Base-by-base conservation (phyloP, 2,113 vertebrate species). In the Eublepharis macularius region DNA sequence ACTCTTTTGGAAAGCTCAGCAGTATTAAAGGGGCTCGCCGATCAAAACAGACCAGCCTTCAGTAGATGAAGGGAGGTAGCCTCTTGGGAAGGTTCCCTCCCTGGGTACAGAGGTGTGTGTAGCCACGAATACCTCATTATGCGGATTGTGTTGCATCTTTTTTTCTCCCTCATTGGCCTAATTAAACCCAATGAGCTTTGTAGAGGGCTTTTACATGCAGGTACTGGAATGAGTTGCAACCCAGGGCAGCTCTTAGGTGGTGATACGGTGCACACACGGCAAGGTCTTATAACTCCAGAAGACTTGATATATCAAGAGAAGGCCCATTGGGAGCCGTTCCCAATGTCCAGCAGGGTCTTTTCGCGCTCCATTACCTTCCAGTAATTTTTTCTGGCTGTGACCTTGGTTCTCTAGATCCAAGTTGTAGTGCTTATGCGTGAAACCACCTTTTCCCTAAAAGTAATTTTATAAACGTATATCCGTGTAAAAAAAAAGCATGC, bases 401-500 rank as follows among this genome's bases (percentile, higher is more conserved):
- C 32, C 76, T 80, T 43, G 76, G 69, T 39, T 12, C 65, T 39
- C 12, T 12, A 29, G 39, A 43, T 60, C 49, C 68, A 32, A 17
- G 49, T 41, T 54, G 16, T 70, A 57, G 7, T 26, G 63, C 7
- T 26, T 34, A 32, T 1, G 39, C 39, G 24, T 45, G n/a, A 39
- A 85, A 85, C 8, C 5, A 24, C 41, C 39, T 85, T 73, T 72
- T 29, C 60, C 3, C 39, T 14, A 34, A 60, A 32, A 57, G 19
- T 24, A 39, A 16, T 29, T 47, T 26, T 51, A 34, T 72, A 29
- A 63, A 2, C 34, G 57, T 63, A 80, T 79, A 85, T 85, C 82
- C 8, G 51, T 87, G 74, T 89, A 69, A 77, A 89, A 82, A 89
- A 82, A 90, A 74, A 36, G 43, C 86, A 86, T 81, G 81, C 76